phyloP scores from a whole-genome alignment of 2,888 invertebrate species.

The Ditula angustiorana region DNA sequence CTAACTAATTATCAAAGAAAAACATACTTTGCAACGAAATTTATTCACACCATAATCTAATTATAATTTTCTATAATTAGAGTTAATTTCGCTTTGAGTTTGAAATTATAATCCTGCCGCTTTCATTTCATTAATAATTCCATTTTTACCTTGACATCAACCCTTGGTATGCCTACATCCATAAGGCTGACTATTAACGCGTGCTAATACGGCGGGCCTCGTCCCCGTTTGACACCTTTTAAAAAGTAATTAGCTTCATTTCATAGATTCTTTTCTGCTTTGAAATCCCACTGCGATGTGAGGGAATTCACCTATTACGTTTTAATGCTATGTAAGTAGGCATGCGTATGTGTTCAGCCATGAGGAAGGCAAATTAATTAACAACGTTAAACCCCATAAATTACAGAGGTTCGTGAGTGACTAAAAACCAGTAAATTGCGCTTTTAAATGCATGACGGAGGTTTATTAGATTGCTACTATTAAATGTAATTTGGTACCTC shows the following conservation, averaged over 20 bases:
- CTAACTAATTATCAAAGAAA: neutral
- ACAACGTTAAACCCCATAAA: constrained; percentile 61
- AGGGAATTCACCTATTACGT: constrained; percentile 2
- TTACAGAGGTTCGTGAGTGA: constrained; percentile 56
- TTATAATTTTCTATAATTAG: neutral
- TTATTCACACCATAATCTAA: neutral
- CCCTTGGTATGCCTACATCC: neutral
- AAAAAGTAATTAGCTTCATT: constrained; percentile 28
- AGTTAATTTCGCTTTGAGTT: neutral
- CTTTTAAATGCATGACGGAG: constrained; percentile 17
- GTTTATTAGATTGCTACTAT: constrained; percentile 24
- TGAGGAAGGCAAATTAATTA: constrained; percentile 64
- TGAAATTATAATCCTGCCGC: constrained; percentile 7
- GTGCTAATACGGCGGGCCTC: neutral
- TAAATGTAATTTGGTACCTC: constrained; percentile 24
- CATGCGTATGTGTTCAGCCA: constrained; percentile 29
- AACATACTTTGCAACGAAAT: neutral
- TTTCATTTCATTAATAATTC: constrained; percentile 11
- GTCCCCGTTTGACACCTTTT: constrained; percentile 23
- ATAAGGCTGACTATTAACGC: constrained; percentile 20
- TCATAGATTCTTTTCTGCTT: constrained; percentile 23
- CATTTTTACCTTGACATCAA: constrained; percentile 3
- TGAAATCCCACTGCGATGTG: constrained; percentile 19
- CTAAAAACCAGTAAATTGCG: constrained; percentile 54
- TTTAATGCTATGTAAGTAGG: neutral